These are phyloP conservation scores for Drosophila borborema DNA, from an alignment of 2,888 invertebrate species.

Conservation along the genomic window DNA sequence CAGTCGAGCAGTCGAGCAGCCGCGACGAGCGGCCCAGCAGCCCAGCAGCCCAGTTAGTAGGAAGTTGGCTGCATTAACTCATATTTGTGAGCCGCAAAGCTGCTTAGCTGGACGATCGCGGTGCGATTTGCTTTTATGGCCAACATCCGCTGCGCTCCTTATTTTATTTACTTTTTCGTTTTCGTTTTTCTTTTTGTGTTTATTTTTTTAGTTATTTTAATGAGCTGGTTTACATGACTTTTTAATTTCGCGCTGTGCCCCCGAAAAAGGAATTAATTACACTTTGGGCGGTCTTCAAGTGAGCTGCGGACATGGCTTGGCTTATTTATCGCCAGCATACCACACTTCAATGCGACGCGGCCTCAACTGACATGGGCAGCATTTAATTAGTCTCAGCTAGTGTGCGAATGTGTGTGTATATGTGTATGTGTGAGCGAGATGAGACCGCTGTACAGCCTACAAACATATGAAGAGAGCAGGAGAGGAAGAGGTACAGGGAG, in stretches of 20 bases:
- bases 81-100: slow-evolving; percentile 27
- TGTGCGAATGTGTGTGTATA: background rate
- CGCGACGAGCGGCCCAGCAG: background rate
- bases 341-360: slow-evolving; percentile 71
- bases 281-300: slow-evolving; percentile 83
- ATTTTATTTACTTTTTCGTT: slow-evolving; percentile 4
- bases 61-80: slow-evolving; percentile 32
- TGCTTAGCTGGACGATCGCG: slow-evolving; percentile 18
- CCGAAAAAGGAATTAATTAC: slow-evolving; percentile 85
- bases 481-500: background rate
- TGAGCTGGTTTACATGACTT: slow-evolving; percentile 85
- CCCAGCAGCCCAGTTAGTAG: slow-evolving; percentile 6
- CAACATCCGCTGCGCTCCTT: slow-evolving; percentile 52
- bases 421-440: background rate
- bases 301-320: slow-evolving; percentile 28
- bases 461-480: background rate
- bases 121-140: slow-evolving; percentile 57
- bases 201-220: slow-evolving; percentile 82
- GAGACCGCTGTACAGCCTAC: background rate
- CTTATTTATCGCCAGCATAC: slow-evolving; percentile 73
- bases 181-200: background rate
- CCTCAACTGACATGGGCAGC: slow-evolving; percentile 75
- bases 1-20: background rate
- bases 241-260: slow-evolving; percentile 84
- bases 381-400: slow-evolving; percentile 65